phyloP scores from a whole-genome alignment of 2,888 invertebrate species.

The Rhodophaea formosa region DNA sequence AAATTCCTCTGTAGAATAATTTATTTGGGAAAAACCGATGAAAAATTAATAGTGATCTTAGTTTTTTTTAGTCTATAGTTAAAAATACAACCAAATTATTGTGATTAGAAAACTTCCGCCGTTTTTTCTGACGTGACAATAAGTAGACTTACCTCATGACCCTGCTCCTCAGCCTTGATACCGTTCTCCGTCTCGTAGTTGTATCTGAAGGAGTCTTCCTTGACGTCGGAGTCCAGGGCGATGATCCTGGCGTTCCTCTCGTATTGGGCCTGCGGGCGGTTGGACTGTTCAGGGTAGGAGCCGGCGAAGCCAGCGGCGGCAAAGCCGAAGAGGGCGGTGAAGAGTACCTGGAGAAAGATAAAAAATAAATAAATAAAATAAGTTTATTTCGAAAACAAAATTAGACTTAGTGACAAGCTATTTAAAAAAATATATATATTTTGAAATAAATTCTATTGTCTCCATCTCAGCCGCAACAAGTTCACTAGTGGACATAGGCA shows the following conservation, averaged over 20 bases:
- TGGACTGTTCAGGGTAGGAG: conserved; percentile 62
- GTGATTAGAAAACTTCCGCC: too few species aligned
- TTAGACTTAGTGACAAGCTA: too few species aligned
- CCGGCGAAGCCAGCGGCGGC: conserved; percentile 55
- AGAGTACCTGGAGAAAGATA: conserved; percentile 49
- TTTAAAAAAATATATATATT: too few species aligned
- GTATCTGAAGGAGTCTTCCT: conserved; percentile 72
- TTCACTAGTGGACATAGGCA: too few species aligned
- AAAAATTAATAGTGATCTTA: too few species aligned
- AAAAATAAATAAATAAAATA: conserved; percentile 21
- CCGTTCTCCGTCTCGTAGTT: conserved; percentile 75
- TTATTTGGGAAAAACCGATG: too few species aligned
- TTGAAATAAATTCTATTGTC: too few species aligned
- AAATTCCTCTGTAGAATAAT: too few species aligned
- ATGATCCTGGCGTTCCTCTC: conserved; percentile 68
- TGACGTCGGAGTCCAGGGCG: conserved; percentile 64
- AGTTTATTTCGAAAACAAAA: too few species aligned
- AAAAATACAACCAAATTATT: too few species aligned
- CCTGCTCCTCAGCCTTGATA: conserved; percentile 73
- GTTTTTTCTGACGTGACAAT: not conserved
- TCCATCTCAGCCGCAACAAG: too few species aligned
- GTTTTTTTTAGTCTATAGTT: too few species aligned
- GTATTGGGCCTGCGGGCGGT: conserved; percentile 62
- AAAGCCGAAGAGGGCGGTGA: conserved; percentile 64
- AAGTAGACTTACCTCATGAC: conserved; percentile 55